These are phyloP conservation scores for Nephrocerus scutellatus DNA, from an alignment of 2,888 invertebrate species.

Conservation along the genomic window DNA sequence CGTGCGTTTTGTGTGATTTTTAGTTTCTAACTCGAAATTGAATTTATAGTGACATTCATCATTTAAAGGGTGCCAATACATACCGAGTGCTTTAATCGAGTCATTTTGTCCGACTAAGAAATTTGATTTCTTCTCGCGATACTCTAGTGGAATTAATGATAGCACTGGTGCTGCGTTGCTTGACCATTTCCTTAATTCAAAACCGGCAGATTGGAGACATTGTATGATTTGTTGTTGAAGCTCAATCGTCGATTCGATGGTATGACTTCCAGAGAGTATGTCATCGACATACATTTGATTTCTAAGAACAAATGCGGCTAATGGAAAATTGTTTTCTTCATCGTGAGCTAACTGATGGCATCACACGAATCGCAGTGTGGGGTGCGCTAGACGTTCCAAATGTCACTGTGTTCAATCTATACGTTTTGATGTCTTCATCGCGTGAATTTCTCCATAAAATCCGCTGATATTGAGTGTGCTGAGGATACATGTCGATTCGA, in stretches of 20 bases:
- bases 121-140: not conserved
- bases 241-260: not conserved
- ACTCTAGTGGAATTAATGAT: not conserved
- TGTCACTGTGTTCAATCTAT: constrained; percentile 2
- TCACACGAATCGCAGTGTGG: constrained; percentile 2
- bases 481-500: constrained; percentile 7
- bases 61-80: not conserved
- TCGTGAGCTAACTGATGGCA: constrained; percentile 10
- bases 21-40: too few species aligned
- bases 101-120: not conserved
- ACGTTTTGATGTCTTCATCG: not conserved
- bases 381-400: constrained; percentile 2
- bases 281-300: constrained; percentile 15
- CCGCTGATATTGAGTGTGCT: constrained; percentile 15
- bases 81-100: not conserved
- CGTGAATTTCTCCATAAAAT: constrained; percentile 14
- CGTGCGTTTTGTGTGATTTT: too few species aligned
- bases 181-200: not conserved
- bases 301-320: constrained; percentile 1
- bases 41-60: not conserved
- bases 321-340: constrained; percentile 4
- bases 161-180: not conserved
- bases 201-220: not conserved
- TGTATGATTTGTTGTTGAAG: not conserved
- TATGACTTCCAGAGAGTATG: not conserved